Conservation (phyloP, 2,797 vertebrate species). For the Enoplosus armatus region DNA sequence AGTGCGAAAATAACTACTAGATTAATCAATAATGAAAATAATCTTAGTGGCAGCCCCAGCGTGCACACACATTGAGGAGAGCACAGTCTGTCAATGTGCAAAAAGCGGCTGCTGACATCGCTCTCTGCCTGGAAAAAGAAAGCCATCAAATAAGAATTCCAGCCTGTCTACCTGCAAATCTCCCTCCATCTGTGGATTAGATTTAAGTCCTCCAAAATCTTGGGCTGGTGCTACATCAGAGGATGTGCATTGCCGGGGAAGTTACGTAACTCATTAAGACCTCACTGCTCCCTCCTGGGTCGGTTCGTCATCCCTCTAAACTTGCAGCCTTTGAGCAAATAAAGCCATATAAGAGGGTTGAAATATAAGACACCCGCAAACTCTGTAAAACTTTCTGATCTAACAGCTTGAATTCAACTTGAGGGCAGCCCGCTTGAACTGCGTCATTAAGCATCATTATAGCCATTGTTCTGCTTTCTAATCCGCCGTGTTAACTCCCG, state of each 20-base stretch:
- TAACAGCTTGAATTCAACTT: constrained; percentile 68
- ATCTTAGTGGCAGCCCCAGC: not conserved
- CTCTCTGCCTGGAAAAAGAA: constrained; percentile 78
- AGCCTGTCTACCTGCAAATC: constrained; percentile 87
- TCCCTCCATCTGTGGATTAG: constrained; percentile 85
- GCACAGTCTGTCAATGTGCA: constrained; percentile 44
- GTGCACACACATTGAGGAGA: not conserved
- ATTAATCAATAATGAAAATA: not conserved
- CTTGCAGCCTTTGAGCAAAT: constrained; percentile 83
- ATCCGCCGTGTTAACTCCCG: constrained; percentile 56
- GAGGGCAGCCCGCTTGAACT: constrained; percentile 73
- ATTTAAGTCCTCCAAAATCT: constrained; percentile 85
- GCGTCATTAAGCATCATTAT: constrained; percentile 66
- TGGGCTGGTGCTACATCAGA: constrained; percentile 86
- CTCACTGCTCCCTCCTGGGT: constrained; percentile 76
- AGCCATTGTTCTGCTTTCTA: constrained; percentile 56
- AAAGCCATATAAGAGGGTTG: constrained; percentile 81
- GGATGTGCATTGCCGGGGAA: constrained; percentile 78
- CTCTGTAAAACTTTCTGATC: constrained; percentile 78
- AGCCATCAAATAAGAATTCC: constrained; percentile 85
- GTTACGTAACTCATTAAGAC: constrained; percentile 88
- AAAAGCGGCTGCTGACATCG: constrained; percentile 62
- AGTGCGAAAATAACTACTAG: not conserved
- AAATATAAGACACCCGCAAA: constrained; percentile 80
- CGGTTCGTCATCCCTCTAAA: constrained; percentile 78